phyloP scores from a whole-genome alignment of 2,797 vertebrate species.

The Gymnothorax javanicus region DNA sequence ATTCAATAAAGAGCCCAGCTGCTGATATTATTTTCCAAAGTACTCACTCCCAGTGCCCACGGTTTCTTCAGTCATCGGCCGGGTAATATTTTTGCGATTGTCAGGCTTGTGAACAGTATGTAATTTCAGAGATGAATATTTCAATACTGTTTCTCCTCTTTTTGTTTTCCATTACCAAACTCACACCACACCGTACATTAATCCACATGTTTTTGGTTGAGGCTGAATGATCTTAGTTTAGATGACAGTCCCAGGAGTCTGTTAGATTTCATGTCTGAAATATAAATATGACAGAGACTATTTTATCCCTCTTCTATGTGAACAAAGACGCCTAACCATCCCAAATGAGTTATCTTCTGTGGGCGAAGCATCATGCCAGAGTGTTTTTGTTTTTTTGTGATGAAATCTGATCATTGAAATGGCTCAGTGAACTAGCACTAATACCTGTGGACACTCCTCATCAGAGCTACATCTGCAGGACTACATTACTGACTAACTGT shows the following conservation, averaged over 20 bases:
- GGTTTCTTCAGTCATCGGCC: background rate
- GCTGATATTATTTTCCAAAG: background rate
- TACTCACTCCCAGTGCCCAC: background rate
- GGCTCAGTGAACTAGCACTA: constrained; percentile 40
- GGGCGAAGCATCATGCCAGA: constrained; percentile 30
- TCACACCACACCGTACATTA: constrained; percentile 37
- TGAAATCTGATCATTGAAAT: constrained; percentile 42
- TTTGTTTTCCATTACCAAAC: background rate
- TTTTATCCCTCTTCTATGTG: constrained; percentile 46
- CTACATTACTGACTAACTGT: constrained; percentile 31
- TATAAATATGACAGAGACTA: background rate
- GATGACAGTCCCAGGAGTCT: background rate
- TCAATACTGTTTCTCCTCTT: background rate
- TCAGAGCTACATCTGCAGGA: constrained; percentile 32
- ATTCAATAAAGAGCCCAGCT: background rate
- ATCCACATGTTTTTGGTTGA: constrained; percentile 37
- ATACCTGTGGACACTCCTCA: constrained; percentile 41
- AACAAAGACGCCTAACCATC: background rate
- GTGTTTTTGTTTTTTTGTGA: constrained; percentile 30
- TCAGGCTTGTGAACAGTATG: background rate
- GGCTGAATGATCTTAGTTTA: background rate
- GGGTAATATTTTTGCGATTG: background rate
- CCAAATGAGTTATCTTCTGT: constrained; percentile 37
- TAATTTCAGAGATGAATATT: background rate
- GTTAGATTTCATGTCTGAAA: background rate